These are phyloP conservation scores for Nicator chloris DNA, from an alignment of 2,113 vertebrate species.

Conservation along the genomic window DNA sequence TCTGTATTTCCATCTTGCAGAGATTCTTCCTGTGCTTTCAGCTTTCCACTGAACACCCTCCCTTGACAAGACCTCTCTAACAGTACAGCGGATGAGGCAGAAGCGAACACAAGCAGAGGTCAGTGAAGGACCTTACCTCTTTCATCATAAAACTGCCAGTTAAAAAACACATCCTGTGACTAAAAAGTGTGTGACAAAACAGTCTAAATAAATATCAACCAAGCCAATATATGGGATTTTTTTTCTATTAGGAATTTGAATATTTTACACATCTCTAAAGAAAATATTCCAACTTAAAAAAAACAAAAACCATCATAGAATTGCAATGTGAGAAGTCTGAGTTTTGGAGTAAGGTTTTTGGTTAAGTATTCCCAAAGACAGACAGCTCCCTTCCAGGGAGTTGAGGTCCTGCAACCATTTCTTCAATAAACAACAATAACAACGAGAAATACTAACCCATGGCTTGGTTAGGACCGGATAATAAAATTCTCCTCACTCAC, in stretches of 20 bases:
- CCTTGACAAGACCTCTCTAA: not conserved
- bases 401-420: not conserved
- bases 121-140: not conserved
- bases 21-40: not conserved
- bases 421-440: not conserved
- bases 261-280: not conserved
- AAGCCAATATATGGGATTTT: not conserved
- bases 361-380: not conserved
- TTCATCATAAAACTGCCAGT: not conserved
- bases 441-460: not conserved
- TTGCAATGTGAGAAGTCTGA: fast-evolving
- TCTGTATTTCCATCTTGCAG: not conserved
- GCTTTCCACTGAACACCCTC: not conserved
- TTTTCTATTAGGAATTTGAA: not conserved
- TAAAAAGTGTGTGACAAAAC: not conserved
- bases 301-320: not conserved
- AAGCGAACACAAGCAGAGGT: not conserved
- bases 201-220: not conserved
- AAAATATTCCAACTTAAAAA: not conserved
- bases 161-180: not conserved
- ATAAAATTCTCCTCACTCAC: not conserved
- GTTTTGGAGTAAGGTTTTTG: not conserved
- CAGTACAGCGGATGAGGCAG: fast-evolving
- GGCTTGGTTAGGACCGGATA: not conserved
- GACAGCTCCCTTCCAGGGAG: not conserved